Evolutionary conservation across 1,140 invertebrate species (phyloP), one percentile per base, ranked within the genome.

Genomic region (Ceratoteleas bidentatus): DNA sequence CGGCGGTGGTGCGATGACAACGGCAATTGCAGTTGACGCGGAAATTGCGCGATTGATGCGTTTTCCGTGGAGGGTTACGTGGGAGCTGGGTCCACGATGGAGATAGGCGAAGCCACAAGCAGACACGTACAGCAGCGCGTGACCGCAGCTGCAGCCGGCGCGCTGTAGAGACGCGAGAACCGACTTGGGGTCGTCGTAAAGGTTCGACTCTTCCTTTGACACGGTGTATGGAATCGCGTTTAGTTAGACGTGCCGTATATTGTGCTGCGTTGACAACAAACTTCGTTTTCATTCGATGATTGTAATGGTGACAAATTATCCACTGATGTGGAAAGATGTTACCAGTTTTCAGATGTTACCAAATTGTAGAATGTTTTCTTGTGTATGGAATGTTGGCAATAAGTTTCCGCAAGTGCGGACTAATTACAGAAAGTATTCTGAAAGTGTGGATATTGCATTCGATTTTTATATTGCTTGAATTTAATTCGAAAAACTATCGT

Each of bases 231-330:
- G 87, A 85, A 88, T 88, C 89, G 86, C 87, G 90, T 91, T 91
- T 88, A 90, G 89, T 90, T 90, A 88, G 88, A 90, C 87, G 87
- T 90, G 90, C 91, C 89, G 89, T 90, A 89, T 87, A 73, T 88
- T 90, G 69, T 75, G 72, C 82, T 33, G 83, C 70, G 76, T 61
- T 85, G 89, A 86, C 87, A 89, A 91, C 89, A 43, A 43, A 87
- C 91, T 90, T 82, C 87, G 87, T 90, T 91, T 90, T 90, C 88
- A 89, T 90, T 87, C 84, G 87, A 84, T 84, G 16, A 34, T 76
- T 76, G 58, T 79, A 62, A 49, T 66, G 73, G 78, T 70, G 66
- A 79, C 66, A 83, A 83, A 83, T 75, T 53, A 79, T 75, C 64
- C 65, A 24, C 13, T 52, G 24, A 32, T 54, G 56, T 50, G 65